phyloP scores from a whole-genome alignment of 2,113 vertebrate species.

The Tenrec ecaudatus region DNA sequence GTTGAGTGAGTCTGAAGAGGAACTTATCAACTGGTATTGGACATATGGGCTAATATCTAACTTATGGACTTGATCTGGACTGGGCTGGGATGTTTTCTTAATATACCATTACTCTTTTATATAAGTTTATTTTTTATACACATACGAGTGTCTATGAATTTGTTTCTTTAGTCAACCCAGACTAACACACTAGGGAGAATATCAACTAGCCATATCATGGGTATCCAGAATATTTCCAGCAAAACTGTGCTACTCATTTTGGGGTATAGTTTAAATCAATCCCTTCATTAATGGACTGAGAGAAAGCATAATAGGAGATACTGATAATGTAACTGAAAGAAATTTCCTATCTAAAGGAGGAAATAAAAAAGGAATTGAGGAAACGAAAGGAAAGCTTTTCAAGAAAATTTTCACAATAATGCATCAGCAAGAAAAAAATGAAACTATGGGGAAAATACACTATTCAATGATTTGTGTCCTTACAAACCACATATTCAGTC shows the following conservation, averaged over 20 bases:
- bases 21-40: too few species aligned
- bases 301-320: not conserved
- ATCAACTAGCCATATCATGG: not conserved
- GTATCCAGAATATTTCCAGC: not conserved
- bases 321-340: not conserved
- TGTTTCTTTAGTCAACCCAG: too few species aligned
- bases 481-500: not conserved
- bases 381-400: not conserved
- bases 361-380: not conserved
- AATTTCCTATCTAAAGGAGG: not conserved
- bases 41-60: too few species aligned
- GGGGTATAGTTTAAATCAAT: not conserved
- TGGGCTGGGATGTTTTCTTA: too few species aligned
- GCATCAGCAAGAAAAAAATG: not conserved
- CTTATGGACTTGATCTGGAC: too few species aligned
- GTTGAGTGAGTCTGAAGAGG: too few species aligned
- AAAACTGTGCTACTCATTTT: not conserved
- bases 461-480: not conserved
- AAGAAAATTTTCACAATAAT: slow-evolving; percentile 27
- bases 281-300: not conserved
- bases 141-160: too few species aligned
- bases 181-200: too few species aligned
- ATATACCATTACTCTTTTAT: too few species aligned
- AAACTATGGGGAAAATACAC: not conserved
- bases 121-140: too few species aligned